Evolutionary conservation across 1,140 invertebrate genomes (phyloP).

Genomic region (Bombus confusus): DNA sequence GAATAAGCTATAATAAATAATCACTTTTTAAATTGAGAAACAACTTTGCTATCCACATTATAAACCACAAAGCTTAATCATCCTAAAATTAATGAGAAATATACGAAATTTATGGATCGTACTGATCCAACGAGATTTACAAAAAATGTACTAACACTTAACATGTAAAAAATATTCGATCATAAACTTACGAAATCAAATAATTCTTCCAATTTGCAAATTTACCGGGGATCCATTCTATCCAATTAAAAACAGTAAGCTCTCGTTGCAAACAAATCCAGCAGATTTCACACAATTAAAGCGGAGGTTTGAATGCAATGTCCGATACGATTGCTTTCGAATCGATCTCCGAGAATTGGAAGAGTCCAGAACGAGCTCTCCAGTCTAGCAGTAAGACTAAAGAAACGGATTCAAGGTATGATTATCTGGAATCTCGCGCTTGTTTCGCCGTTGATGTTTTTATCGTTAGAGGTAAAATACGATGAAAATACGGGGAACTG

Average conservation of each 20-base stretch:
- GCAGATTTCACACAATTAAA: constrained; percentile 30
- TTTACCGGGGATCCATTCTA: neutral
- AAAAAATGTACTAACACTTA: too few relatives aligned
- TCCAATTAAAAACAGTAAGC: constrained; percentile 19
- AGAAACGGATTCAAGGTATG: neutral
- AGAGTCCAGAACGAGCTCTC: neutral
- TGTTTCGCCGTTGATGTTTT: constrained; percentile 11
- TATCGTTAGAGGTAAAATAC: neutral
- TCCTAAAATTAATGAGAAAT: too few relatives aligned
- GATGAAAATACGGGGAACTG: neutral
- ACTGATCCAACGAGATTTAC: too few relatives aligned
- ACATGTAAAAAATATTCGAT: too few relatives aligned
- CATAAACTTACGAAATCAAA: neutral
- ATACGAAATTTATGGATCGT: too few relatives aligned
- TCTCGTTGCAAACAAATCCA: neutral
- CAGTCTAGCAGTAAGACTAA: neutral
- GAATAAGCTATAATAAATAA: too few relatives aligned
- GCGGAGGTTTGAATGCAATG: neutral
- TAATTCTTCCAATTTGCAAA: neutral
- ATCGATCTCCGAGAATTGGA: constrained; percentile 16
- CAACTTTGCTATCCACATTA: neutral
- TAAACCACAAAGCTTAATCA: too few relatives aligned
- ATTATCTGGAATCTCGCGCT: constrained; percentile 33
- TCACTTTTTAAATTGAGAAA: neutral
- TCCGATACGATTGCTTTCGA: constrained; percentile 36